Base-by-base conservation (phyloP, 92 coral and sea anemone genomes). In the Epizoanthus ramosus region DNA sequence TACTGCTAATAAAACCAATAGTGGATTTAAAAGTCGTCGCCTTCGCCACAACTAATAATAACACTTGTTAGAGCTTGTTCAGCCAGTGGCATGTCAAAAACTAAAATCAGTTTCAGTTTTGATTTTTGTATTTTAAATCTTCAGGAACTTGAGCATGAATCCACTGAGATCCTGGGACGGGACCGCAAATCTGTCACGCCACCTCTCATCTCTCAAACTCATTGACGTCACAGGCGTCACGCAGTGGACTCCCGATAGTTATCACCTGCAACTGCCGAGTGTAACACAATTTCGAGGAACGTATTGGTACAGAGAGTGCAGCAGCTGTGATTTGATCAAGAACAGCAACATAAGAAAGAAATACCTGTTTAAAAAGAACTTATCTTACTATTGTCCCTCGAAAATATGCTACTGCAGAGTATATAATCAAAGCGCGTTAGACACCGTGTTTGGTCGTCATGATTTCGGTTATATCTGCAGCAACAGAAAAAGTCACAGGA, bases 261-360 rank as follows among this genome's bases (percentile, higher is more conserved):
- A 61, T 28, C 66, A n/a, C 25, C 28, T 61, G 28, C 66, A 61
- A 28, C 66, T 61, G 19, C 66, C 66, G 23, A 61, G 66, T 61
- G 18, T 61, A 17, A 21, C 12, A 61, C 12, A n/a, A 18, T 61
- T 61, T n/a, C 66, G 23, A 6, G 66, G 66, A n/a, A 0, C 28
- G 23, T 61, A 13, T 61, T 61, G 66, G 66, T 61, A 61, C 66
- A 12, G 23, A 6, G 66, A 61, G 28, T 61, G 66, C 28, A 61
- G 66, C 7, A 61, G 8, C 66, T 61, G 66, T 17, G 1, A 61
- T 17, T 61, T 61, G 66, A 16, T 22, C 63, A 57, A 57, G 63
- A 61, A 21, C 66, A 61, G 66, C 23, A 6, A 18, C 28, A 61
- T 25, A 12, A 17, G 8, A 61, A 61, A 59, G 7, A 59, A n/a